Evolutionary conservation across 2,113 vertebrate species (phyloP).

Genomic region (Pleuronectes platessa): DNA sequence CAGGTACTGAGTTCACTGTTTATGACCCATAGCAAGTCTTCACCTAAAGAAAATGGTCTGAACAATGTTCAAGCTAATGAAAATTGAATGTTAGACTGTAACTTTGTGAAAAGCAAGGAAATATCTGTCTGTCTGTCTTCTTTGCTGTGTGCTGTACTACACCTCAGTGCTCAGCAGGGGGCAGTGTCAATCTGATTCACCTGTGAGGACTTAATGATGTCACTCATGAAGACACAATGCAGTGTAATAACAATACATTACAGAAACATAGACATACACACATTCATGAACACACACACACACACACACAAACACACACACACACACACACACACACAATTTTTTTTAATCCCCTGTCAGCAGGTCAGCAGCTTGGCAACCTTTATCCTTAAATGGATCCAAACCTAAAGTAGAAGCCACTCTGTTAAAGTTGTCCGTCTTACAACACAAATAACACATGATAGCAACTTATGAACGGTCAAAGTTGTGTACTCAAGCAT

Average conservation of each 20-base stretch:
- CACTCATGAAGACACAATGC: neutral
- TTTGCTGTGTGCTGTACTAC: neutral
- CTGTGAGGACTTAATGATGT: neutral
- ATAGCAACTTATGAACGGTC: neutral
- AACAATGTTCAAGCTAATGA: too few species aligned
- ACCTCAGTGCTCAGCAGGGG: constrained; percentile 34
- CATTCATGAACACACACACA: neutral
- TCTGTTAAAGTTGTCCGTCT: neutral
- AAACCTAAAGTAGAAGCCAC: neutral
- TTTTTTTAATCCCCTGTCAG: neutral
- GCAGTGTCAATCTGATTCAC: constrained; percentile 27
- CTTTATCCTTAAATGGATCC: neutral
- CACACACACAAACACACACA: neutral
- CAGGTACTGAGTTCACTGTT: too few species aligned
- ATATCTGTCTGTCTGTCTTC: too few species aligned
- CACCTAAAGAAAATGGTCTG: too few species aligned
- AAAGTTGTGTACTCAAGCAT: neutral
- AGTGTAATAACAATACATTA: neutral
- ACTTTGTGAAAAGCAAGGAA: too few species aligned
- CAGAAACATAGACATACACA: neutral
- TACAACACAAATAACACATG: neutral
- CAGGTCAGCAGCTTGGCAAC: neutral
- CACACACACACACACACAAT: neutral
- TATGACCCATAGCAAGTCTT: too few species aligned
- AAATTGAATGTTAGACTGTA: too few species aligned